Evolutionary conservation across 2,888 invertebrate species (phyloP).

Genomic region (Proisotoma minuta): DNA sequence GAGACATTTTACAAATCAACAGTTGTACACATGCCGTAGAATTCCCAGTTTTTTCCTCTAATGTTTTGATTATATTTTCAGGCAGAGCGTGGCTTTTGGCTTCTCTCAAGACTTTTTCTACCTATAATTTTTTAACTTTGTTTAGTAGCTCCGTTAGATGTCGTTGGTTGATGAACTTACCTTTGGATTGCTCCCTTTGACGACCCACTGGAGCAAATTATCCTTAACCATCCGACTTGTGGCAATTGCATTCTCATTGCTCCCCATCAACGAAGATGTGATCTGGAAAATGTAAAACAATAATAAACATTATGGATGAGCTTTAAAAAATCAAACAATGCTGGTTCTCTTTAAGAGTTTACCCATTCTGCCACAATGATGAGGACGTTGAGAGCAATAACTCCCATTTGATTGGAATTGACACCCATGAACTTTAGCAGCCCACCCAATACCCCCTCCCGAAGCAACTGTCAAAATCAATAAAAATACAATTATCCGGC

Average conservation of each 20-base stretch:
- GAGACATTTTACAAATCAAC: conserved; percentile 70
- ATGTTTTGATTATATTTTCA: conserved; percentile 52
- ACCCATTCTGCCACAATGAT: conserved; percentile 81
- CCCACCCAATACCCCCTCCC: conserved; percentile 47
- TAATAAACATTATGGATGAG: conserved; percentile 2
- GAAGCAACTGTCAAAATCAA: conserved; percentile 25
- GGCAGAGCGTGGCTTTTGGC: conserved; percentile 44
- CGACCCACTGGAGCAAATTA: conserved; percentile 42
- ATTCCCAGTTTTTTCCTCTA: conserved; percentile 49
- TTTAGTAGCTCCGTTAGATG: neutral
- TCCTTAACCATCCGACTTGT: conserved; percentile 40
- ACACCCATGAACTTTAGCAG: conserved; percentile 62
- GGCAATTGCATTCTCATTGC: conserved; percentile 37
- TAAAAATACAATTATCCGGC: neutral
- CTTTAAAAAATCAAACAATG: too few relatives aligned
- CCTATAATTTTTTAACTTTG: conserved; percentile 23
- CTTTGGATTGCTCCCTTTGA: conserved; percentile 39
- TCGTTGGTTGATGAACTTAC: conserved; percentile 21
- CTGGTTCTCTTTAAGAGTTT: too few relatives aligned
- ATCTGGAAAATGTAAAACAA: conserved; percentile 43
- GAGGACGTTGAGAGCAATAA: conserved; percentile 74
- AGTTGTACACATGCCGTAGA: conserved; percentile 48
- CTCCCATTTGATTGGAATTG: conserved; percentile 70
- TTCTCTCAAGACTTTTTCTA: conserved; percentile 40
- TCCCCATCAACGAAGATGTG: conserved; percentile 45